Percentiles rank a stretch among this genome's conserved stretches.
phyloP scores from a whole-genome alignment of 1,140 invertebrate species.

The Lepidurus arcticus region DNA sequence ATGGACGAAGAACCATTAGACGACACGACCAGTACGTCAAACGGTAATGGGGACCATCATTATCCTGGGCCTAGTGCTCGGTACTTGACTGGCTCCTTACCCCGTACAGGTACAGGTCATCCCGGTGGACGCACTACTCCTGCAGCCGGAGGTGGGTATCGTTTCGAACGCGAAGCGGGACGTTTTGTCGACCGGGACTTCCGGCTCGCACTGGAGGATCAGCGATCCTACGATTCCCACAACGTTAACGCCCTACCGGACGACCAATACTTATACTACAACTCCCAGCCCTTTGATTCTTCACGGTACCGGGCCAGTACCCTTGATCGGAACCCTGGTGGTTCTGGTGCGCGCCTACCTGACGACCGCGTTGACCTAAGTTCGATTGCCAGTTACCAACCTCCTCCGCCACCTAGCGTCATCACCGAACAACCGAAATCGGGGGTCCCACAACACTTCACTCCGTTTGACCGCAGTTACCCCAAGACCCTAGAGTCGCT shows the following conservation, averaged over 20 bases:
- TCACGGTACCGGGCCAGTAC: slow-evolving; percentile 32
- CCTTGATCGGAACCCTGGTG: slow-evolving; percentile 24
- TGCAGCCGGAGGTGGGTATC: background rate
- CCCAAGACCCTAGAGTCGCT: slow-evolving; percentile 85
- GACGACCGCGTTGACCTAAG: background rate
- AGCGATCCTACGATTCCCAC: slow-evolving; percentile 30
- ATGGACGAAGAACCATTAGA: slow-evolving; percentile 63
- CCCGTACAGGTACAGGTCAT: slow-evolving; percentile 21
- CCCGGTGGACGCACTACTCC: background rate
- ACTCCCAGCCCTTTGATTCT: slow-evolving; percentile 51
- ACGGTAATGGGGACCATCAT: slow-evolving; percentile 40
- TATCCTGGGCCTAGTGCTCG: slow-evolving; percentile 29
- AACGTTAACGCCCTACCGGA: slow-evolving; percentile 41
- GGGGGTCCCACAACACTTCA: slow-evolving; percentile 64
- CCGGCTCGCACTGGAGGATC: slow-evolving; percentile 38
- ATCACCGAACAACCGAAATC: slow-evolving; percentile 82
- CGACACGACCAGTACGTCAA: slow-evolving; percentile 37
- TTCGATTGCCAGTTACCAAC: slow-evolving; percentile 50
- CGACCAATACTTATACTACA: slow-evolving; percentile 72
- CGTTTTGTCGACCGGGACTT: slow-evolving; percentile 35
- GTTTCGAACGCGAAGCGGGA: background rate
- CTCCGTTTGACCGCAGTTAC: slow-evolving; percentile 68
- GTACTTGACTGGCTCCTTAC: slow-evolving; percentile 11
- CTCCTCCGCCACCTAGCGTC: slow-evolving; percentile 65
- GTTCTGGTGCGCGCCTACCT: background rate